Evolutionary conservation across 1,140 invertebrate genomes (phyloP), one percentile per base, ranked within the genome.

Genomic region (Drosophila mayri): DNA sequence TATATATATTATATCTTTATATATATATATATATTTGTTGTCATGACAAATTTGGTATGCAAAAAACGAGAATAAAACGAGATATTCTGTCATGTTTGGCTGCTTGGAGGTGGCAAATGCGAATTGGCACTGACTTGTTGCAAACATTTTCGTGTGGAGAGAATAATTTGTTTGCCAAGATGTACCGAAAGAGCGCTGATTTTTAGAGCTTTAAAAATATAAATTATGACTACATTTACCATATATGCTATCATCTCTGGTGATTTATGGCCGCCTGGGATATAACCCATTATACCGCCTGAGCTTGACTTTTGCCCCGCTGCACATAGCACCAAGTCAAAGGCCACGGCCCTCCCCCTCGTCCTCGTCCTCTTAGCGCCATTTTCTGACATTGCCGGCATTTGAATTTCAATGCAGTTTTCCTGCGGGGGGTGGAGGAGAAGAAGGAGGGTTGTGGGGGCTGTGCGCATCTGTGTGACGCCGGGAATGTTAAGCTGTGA

Each of bases 401-500:
- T 83, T 83, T 80, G 67, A 73, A 87, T 82, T 70, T 59, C 37
- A 68, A 74, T 80, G 84, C 84, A 87, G 55, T 83, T 88, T 41
- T 83, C 76, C 72, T 61, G 65, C 61, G 72, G 65, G 30, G 25
- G 25, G 22, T 22, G 20, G 2, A 10, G 14, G 5, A 2, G 1
- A 18, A 14, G 14, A n/a, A 25, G 14, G 46, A 22, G 38, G 44
- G 43, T 28, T 16, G 8, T n/a, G 8, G 54, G 40, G 12, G 44
- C 3, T 46, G 43, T 25, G 4, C 12, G 20, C 43, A 46, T 46
- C 44, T 46, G 12, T 25, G 22, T 7, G 22, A 28, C 16, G 14
- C 46, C 44, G 46, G 37, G 65, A 62, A 81, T 63, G 72, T 70
- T 41, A 78, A 68, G 64, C 60, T 75, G 41, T 22, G 76, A 88